These are phyloP conservation scores for Phengaris arion DNA, from an alignment of 2,888 invertebrate species.

Conservation along the genomic window DNA sequence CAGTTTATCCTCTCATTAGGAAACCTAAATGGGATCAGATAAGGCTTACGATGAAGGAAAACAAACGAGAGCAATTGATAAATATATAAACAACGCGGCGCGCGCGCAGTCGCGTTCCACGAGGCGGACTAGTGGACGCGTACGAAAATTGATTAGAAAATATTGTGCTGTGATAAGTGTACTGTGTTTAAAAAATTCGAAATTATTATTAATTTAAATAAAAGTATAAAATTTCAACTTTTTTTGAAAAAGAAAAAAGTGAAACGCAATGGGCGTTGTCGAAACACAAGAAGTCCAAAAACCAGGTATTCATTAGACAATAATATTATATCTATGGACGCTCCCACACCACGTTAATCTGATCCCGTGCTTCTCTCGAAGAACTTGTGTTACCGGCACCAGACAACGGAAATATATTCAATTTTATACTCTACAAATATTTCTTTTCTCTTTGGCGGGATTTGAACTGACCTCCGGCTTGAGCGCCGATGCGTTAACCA, in stretches of 20 bases:
- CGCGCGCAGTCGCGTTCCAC: constrained; percentile 1
- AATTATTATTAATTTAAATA: too few species aligned
- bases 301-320: constrained; percentile 2
- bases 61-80: background rate
- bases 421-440: too few species aligned
- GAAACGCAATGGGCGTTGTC: background rate
- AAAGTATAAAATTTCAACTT: too few species aligned
- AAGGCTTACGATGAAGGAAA: background rate
- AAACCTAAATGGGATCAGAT: background rate
- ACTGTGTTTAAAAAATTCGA: background rate
- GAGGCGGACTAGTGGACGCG: background rate
- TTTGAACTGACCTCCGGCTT: too few species aligned
- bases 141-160: background rate
- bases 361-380: too few species aligned
- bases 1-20: background rate
- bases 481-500: too few species aligned
- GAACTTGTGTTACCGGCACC: too few species aligned
- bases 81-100: constrained; percentile 5
- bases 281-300: constrained; percentile 13
- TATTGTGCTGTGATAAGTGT: background rate
- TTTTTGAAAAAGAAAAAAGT: too few species aligned
- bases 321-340: too few species aligned
- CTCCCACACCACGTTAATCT: too few species aligned
- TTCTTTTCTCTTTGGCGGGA: too few species aligned
- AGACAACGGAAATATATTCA: too few species aligned